Evolutionary conservation across 2,888 invertebrate species (phyloP).

Genomic region (Dolomedes plantarius): DNA sequence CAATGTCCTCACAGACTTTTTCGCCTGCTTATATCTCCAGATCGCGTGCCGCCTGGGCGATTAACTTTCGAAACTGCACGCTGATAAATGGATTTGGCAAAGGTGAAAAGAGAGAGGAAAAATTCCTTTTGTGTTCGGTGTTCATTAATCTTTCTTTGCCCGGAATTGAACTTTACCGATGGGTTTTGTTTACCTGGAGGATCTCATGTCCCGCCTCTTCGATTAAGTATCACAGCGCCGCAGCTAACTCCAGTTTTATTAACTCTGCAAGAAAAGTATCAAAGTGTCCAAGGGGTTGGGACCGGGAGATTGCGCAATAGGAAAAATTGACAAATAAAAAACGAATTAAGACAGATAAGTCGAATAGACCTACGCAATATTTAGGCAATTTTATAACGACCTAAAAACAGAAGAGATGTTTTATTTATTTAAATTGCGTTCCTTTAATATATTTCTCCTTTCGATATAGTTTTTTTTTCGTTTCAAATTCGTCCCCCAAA

Average conservation of each 20-base stretch:
- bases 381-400: too few relatives aligned
- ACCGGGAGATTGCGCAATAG: neutral
- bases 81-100: slow-evolving; percentile 70
- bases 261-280: neutral
- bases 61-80: slow-evolving; percentile 70
- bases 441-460: too few relatives aligned
- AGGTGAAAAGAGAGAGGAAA: slow-evolving; percentile 68
- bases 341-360: neutral
- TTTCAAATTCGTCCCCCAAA: too few relatives aligned
- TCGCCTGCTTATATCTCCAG: slow-evolving; percentile 29
- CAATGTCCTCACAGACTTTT: slow-evolving; percentile 11
- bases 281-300: neutral
- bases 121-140: slow-evolving; percentile 59
- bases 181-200: slow-evolving; percentile 64
- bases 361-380: too few relatives aligned
- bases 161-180: slow-evolving; percentile 70
- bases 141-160: slow-evolving; percentile 71
- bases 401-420: too few relatives aligned
- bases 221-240: slow-evolving; percentile 39
- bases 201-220: slow-evolving; percentile 49
- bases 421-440: too few relatives aligned
- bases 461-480: too few relatives aligned
- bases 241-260: neutral
- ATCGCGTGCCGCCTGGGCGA: slow-evolving; percentile 62
- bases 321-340: too few relatives aligned